A percentile compares a stretch with the other conserved stretches of the same genome.
phyloP scores from a whole-genome alignment of 37 sponge, comb jelly and placozoan genomes.

The Chondrosia reniformis region DNA sequence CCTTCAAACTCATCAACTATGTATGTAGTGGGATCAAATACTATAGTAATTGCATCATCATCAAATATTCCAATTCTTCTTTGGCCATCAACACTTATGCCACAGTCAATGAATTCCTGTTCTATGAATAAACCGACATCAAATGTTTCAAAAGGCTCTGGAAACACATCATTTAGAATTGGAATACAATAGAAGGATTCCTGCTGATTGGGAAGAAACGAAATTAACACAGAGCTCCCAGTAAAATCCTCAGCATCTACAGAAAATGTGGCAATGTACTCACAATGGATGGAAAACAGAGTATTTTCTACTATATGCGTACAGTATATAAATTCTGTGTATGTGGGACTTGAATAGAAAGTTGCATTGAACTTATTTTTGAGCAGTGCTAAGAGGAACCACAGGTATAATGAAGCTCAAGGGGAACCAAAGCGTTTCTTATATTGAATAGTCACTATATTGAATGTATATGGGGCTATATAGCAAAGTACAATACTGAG shows the following conservation, averaged over 20 bases:
- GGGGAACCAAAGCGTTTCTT: no score
- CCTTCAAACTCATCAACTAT: not conserved
- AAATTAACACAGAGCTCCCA: not conserved
- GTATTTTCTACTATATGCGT: no score
- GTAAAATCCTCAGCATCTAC: constrained; percentile 24
- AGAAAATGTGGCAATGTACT: not conserved
- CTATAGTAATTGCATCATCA: constrained; percentile 10
- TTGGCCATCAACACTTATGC: not conserved
- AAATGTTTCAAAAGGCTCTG: constrained; percentile 32
- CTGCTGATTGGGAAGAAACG: constrained; percentile 11
- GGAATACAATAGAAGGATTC: constrained; percentile 7
- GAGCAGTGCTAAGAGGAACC: no score
- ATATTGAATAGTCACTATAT: no score
- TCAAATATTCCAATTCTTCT: not conserved
- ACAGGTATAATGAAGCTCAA: no score
- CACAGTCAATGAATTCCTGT: not conserved
- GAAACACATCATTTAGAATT: constrained; percentile 21
- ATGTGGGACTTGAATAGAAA: no score
- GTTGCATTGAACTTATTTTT: no score
- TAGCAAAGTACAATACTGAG: no score
- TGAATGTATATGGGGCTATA: no score
- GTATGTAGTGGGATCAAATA: constrained; percentile 11
- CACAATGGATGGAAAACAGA: not conserved
- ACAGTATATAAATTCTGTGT: no score
- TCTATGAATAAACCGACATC: not conserved